Base-by-base conservation (phyloP, 2,797 vertebrate species). In the Denticeps clupeoides region DNA sequence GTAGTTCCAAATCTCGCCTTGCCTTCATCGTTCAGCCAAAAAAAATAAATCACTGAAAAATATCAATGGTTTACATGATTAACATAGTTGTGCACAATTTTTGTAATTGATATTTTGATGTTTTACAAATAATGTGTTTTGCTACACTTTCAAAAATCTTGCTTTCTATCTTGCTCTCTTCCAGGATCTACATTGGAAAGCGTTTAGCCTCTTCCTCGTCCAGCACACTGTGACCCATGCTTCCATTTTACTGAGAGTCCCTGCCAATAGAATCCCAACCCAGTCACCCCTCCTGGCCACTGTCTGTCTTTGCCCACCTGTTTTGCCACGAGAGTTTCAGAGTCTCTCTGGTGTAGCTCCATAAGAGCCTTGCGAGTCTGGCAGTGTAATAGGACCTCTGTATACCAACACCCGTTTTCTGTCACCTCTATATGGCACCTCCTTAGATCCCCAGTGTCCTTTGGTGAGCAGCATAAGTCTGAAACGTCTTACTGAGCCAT, bases 161-260 rank as follows among this genome's bases (percentile, higher is more conserved):
- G 10, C 19, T 25, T 32, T 46, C 5, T 15, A 15, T 24, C 15
- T 24, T 19, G 22, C 2, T 15, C 19, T 4, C 8, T 4, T 41
- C 58, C 47, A 83, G 82, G 63, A 78, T 84, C 66, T 84, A 82
- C 73, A 81, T 85, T 33, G 82, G 82, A 42, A 82, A 83, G 51
- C 69, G 79, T 47, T 59, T 83, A 72, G 82, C 80, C 1, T 65
- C 78, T 41, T 85, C 80, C 8, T 78, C 81, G 44, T 71, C 78
- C 16, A 78, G 74, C 59, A 70, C 78, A 1, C 77, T 82, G 77
- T 85, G 74, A 85, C 26, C 15, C 60, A 53, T 23, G 32, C 35
- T 47, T 51, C 58, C 47, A 42, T 29, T 53, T 63, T n/a, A 16
- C 55, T 63, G 46, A 64, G 29, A 56, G 41, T 58, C 42, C 56